Evolutionary conservation across 2,888 invertebrate genomes (phyloP).

Genomic region (Cyaniris semiargus): DNA sequence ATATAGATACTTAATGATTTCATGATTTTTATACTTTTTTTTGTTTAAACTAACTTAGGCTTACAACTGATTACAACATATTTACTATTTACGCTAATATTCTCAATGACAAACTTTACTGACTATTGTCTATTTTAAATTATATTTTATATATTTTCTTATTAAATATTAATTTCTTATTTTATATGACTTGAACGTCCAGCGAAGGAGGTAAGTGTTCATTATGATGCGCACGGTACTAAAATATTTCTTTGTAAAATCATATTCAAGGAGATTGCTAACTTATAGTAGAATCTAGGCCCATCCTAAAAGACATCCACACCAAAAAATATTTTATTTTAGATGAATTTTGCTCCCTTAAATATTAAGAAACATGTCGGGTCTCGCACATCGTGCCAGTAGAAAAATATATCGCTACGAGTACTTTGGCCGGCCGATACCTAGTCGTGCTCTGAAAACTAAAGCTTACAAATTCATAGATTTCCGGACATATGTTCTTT

Average conservation of each 20-base stretch:
- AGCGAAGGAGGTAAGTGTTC: constrained; percentile 20
- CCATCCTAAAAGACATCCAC: constrained; percentile 32
- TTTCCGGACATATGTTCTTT: background rate
- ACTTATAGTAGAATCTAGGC: constrained; percentile 22
- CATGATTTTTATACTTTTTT: background rate
- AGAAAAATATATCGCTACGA: constrained; percentile 50
- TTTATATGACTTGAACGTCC: background rate
- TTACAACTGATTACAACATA: constrained; percentile 14
- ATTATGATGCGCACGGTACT: background rate
- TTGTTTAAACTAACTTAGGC: constrained; percentile 16
- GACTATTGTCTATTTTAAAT: constrained; percentile 5
- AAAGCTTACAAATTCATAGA: background rate
- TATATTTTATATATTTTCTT: constrained; percentile 21
- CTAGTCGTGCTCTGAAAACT: background rate
- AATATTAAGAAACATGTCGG: constrained; percentile 45
- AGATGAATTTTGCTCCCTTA: constrained; percentile 51
- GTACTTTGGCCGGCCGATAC: constrained; percentile 47
- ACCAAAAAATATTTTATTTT: constrained; percentile 39
- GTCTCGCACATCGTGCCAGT: constrained; percentile 48
- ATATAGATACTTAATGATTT: constrained; percentile 2
- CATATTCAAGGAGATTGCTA: constrained; percentile 28
- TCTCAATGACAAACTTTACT: constrained; percentile 23
- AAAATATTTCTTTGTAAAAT: constrained; percentile 30
- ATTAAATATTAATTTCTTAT: constrained; percentile 6
- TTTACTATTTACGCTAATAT: constrained; percentile 10